Evolutionary conservation across 2,888 invertebrate genomes (phyloP).

Genomic region (Erebia palarica): DNA sequence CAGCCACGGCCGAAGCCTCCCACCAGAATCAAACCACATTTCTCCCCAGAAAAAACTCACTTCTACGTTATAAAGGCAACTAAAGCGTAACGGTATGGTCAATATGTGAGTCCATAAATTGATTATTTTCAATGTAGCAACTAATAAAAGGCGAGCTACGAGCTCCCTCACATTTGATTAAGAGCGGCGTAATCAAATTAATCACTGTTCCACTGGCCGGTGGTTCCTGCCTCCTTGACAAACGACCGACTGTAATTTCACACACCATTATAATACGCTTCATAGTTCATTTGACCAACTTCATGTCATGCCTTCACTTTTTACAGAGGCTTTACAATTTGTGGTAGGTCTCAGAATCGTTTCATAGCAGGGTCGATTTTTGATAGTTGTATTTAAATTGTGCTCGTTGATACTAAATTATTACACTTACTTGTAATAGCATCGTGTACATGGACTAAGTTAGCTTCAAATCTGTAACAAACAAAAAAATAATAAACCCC

Average conservation of each 20-base stretch:
- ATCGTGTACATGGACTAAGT: background rate
- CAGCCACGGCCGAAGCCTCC: too few species aligned
- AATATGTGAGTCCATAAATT: slow-evolving; percentile 31
- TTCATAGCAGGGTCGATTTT: too few species aligned
- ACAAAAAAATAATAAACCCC: background rate
- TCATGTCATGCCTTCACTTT: too few species aligned
- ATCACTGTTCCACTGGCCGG: slow-evolving; percentile 71
- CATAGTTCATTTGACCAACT: slow-evolving; percentile 1
- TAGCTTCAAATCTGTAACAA: slow-evolving; percentile 5
- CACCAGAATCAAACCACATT: too few species aligned
- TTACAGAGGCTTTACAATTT: too few species aligned
- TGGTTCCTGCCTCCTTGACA: slow-evolving; percentile 62
- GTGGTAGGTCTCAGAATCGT: too few species aligned
- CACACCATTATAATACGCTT: slow-evolving; percentile 59
- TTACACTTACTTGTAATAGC: slow-evolving; percentile 4
- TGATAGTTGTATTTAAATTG: background rate
- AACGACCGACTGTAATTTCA: slow-evolving; percentile 80
- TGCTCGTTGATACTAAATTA: background rate
- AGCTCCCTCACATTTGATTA: slow-evolving; percentile 63
- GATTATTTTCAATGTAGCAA: slow-evolving; percentile 37
- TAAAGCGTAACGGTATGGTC: slow-evolving; percentile 15
- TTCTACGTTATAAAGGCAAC: background rate
- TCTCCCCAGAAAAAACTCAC: background rate
- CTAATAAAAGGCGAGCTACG: slow-evolving; percentile 31
- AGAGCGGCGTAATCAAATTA: slow-evolving; percentile 78